Conservation (phyloP, 1,140 invertebrate genomes). For the Stegodyphus dumicola region DNA sequence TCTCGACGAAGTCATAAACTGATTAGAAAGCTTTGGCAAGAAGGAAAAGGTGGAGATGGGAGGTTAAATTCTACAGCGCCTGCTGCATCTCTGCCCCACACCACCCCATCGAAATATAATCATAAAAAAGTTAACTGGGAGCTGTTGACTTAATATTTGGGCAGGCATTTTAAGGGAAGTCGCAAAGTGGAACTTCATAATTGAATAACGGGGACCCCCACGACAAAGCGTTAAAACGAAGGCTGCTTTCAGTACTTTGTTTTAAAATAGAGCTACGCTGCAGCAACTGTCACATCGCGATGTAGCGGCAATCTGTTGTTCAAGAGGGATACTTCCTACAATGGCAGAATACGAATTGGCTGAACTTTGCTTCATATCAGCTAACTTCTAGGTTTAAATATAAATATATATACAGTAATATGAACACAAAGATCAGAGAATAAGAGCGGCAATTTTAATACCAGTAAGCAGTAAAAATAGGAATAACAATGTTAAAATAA, state of each 20-base stretch:
- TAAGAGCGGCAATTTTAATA: too few species aligned
- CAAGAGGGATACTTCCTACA: background rate
- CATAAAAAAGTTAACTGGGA: conserved; percentile 57
- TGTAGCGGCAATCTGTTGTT: conserved; percentile 39
- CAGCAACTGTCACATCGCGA: background rate
- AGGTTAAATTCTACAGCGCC: conserved; percentile 16
- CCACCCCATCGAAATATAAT: conserved; percentile 28
- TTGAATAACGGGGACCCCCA: conserved; percentile 34
- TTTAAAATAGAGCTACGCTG: conserved; percentile 33
- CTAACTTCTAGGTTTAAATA: too few species aligned
- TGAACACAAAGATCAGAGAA: too few species aligned
- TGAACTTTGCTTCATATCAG: too few species aligned
- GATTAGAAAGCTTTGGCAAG: conserved; percentile 50
- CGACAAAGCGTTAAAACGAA: background rate
- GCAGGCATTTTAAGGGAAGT: conserved; percentile 42
- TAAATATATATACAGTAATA: too few species aligned
- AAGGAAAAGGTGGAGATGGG: background rate
- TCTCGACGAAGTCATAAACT: conserved; percentile 40
- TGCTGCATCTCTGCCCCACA: background rate
- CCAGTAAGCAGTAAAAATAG: too few species aligned
- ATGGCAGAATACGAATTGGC: too few species aligned
- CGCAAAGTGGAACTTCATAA: conserved; percentile 53
- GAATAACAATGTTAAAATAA: too few species aligned
- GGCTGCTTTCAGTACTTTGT: conserved; percentile 18
- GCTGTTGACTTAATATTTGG: conserved; percentile 60